These are phyloP conservation scores for Trichogramma evanescens DNA, from an alignment of 2,888 invertebrate genomes.

Conservation along the genomic window DNA sequence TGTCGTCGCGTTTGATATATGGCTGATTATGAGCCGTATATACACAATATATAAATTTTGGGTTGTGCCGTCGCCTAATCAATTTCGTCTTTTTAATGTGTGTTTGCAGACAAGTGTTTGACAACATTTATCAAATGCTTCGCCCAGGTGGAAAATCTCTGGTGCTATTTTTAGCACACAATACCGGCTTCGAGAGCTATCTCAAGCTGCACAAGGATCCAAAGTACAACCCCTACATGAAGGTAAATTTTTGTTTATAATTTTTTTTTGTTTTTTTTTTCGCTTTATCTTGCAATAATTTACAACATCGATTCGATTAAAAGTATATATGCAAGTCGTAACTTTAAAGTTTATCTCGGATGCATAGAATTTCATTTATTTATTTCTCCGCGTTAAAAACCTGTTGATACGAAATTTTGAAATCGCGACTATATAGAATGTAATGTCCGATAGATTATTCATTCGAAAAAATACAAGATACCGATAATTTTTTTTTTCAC, in stretches of 20 bases:
- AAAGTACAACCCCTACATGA: slow-evolving; percentile 61
- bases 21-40: no score
- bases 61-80: background rate
- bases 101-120: slow-evolving; percentile 54
- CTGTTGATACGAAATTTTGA: no score
- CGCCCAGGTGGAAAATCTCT: slow-evolving; percentile 62
- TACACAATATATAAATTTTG: background rate
- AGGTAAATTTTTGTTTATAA: slow-evolving; percentile 35
- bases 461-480: background rate
- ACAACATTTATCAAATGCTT: slow-evolving; percentile 62
- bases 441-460: no score
- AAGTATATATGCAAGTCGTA: background rate
- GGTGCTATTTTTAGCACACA: slow-evolving; percentile 61
- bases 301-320: background rate
- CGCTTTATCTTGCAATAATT: background rate
- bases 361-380: background rate
- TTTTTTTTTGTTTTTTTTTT: background rate
- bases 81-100: background rate
- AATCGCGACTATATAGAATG: no score
- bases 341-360: background rate
- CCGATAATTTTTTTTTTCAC: background rate
- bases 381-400: no score
- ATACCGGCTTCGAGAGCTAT: slow-evolving; percentile 65
- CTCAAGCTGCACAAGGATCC: slow-evolving; percentile 53
- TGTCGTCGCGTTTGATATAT: no score